Base-by-base conservation (phyloP, 2,888 invertebrate genomes). In the Mantis religiosa region DNA sequence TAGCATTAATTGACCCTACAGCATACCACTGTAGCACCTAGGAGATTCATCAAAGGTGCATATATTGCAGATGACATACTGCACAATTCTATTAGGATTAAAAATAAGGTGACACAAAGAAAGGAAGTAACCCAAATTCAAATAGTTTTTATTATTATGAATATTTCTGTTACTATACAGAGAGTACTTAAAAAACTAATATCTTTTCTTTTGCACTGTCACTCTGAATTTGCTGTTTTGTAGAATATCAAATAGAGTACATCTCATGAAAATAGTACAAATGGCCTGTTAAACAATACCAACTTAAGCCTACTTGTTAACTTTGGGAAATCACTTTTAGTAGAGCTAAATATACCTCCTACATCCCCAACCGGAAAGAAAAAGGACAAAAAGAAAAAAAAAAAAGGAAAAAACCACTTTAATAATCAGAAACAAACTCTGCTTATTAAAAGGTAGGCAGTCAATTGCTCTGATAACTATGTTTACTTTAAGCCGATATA, bases 141-240 rank as follows among this genome's bases (percentile, higher is more conserved):
- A 88, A 88, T 81, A 34, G 71, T 81, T 88, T n/a, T 88, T 84
- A 84, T 87, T 87, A 82, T 85, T 81, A 84, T 88, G 84, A 88
- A 88, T 88, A 88, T 84, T 82, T 81, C 88, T 88, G 84, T 28
- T 81, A n/a, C 88, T 88, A 88, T 84, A 88, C 88, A 88, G 85
- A 84, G 84, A 85, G 81, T 88, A 85, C 85, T 85, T 84, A 81
- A 84, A 88, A 88, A 88, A 88, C 88, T 88, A 88, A 88, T 85
- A 84, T 88, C 88, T 88, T 41, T 71, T 83, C 54, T 88, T 88
- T 88, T 88, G 84, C 83, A 88, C 88, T 88, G 83, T 71, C 84
- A 83, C 9, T 81, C 28, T 81, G 81, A 86, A 83, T 83, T n/a
- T 84, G 83, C 84, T 88, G 88, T 30, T 83, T 84, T 88, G 84